Evolutionary conservation across 2,888 invertebrate species (phyloP), one percentile per base, ranked within the genome.

Genomic region (Toxonevra muliebris): DNA sequence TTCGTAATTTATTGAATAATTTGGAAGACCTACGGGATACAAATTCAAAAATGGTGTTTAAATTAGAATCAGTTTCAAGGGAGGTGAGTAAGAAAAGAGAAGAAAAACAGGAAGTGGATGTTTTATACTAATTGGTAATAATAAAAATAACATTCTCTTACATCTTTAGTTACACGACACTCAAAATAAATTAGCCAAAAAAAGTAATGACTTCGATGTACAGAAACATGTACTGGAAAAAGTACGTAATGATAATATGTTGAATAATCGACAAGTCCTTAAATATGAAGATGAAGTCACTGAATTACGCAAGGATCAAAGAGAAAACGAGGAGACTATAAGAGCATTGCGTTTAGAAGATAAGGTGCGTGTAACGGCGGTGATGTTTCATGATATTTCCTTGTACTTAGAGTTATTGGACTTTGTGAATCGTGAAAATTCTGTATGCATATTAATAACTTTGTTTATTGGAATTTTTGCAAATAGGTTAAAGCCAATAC

Each of bases 261-360:
- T 71, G 3, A 70, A 75, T 5, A 69, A 50, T 2, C 75, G 80
- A 12, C 72, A 73, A 42, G 53, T 78, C 52, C 60, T 70, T 7
- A 80, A 80, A 62, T 68, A 76, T 48, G 79, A 80, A 62, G 77
- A 76, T 3, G 79, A 80, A 17, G 76, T 80, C n/a, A 66, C 66
- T 13, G 76, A 75, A 1, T 61, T 73, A 1, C 75, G 70, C 0
- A 76, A 71, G 41, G 76, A 76, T 11, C 76, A 75, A 59, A 76
- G 69, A 43, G 75, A 75, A 10, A 73, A 76, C 10, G 81, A 81
- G 4, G 80, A 80, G 17, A 62, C 66, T 0, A 77, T 80, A 12
- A 74, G 73, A 61, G 70, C 69, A 2, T 30, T 80, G 20, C 76
- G 80, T 15, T 65, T 80, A 13, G 79, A 77, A 13, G 81, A 80